phyloP scores from a whole-genome alignment of 2,797 vertebrate species.

The Miichthys miiuy region DNA sequence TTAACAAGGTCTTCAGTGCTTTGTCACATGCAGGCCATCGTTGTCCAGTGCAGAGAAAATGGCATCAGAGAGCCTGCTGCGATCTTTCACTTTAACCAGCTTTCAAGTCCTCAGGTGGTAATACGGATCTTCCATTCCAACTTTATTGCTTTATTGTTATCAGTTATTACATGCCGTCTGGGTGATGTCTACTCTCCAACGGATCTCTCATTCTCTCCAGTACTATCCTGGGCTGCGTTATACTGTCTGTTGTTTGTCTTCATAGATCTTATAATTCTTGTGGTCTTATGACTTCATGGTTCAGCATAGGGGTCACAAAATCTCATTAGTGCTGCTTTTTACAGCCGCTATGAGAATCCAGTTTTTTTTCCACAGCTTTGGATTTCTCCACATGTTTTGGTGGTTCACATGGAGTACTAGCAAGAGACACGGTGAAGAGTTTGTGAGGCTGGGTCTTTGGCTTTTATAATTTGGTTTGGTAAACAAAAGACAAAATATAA shows the following conservation, averaged over 20 bases:
- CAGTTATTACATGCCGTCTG: slow-evolving; percentile 71
- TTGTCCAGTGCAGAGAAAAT: slow-evolving; percentile 35
- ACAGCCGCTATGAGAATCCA: too few relatives aligned
- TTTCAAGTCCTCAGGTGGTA: slow-evolving; percentile 71
- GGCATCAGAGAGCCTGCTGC: slow-evolving; percentile 34
- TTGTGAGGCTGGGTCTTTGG: too few relatives aligned
- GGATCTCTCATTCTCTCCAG: slow-evolving; percentile 35
- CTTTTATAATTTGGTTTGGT: too few relatives aligned
- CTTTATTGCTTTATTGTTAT: slow-evolving; percentile 81
- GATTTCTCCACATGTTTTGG: too few relatives aligned
- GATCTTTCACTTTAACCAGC: slow-evolving; percentile 45
- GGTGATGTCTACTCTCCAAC: slow-evolving; percentile 61
- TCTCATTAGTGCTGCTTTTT: too few relatives aligned
- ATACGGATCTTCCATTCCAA: slow-evolving; percentile 75
- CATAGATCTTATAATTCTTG: background rate
- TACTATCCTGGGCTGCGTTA: slow-evolving; percentile 1
- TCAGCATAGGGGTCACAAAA: too few relatives aligned
- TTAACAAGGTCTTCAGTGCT: slow-evolving; percentile 29
- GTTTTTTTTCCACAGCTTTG: too few relatives aligned
- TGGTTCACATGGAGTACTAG: too few relatives aligned
- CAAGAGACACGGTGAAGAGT: too few relatives aligned
- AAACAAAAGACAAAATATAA: too few relatives aligned
- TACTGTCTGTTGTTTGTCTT: slow-evolving; percentile 13
- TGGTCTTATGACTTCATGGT: too few relatives aligned
- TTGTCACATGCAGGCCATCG: slow-evolving; percentile 46